Percentiles rank a stretch among this genome's conserved stretches.
Conservation (phyloP, 2,888 invertebrate genomes). For the Bursaphelenchus okinawaensis region DNA sequence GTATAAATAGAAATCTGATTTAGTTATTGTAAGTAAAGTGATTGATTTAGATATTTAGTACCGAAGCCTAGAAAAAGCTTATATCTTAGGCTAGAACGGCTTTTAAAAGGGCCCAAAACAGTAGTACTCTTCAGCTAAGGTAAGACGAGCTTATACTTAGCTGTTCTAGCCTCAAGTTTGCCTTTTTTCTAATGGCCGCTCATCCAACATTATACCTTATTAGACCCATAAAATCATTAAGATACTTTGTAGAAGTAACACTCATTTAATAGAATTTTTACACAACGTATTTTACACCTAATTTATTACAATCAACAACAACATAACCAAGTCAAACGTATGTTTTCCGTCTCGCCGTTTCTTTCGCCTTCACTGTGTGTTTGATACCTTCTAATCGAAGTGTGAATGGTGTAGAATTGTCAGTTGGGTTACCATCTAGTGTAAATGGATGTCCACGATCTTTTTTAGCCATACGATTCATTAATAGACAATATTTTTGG, state of each 20-base stretch:
- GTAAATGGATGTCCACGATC: conserved; percentile 12
- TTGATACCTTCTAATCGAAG: conserved; percentile 2
- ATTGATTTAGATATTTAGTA: background rate
- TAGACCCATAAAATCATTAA: too few species aligned
- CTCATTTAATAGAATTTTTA: too few species aligned
- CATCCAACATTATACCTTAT: too few species aligned
- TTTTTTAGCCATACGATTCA: conserved; percentile 3
- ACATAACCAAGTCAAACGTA: background rate
- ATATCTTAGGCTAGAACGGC: too few species aligned
- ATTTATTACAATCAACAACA: background rate
- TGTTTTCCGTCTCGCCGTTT: background rate
- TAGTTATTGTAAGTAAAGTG: background rate
- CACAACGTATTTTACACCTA: background rate
- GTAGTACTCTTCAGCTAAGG: too few species aligned
- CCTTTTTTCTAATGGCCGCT: too few species aligned
- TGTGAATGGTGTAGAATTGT: background rate
- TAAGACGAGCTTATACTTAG: too few species aligned
- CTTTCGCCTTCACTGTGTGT: background rate
- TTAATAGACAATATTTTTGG: conserved; percentile 5
- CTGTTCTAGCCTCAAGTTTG: too few species aligned
- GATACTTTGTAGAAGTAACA: too few species aligned
- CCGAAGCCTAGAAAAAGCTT: too few species aligned
- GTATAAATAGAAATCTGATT: background rate
- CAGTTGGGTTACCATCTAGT: conserved; percentile 4
- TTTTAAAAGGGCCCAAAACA: too few species aligned